Evolutionary conservation across 2,797 vertebrate species (phyloP), one percentile per base, ranked within the genome.

Genomic region (Sciurus carolinensis): DNA sequence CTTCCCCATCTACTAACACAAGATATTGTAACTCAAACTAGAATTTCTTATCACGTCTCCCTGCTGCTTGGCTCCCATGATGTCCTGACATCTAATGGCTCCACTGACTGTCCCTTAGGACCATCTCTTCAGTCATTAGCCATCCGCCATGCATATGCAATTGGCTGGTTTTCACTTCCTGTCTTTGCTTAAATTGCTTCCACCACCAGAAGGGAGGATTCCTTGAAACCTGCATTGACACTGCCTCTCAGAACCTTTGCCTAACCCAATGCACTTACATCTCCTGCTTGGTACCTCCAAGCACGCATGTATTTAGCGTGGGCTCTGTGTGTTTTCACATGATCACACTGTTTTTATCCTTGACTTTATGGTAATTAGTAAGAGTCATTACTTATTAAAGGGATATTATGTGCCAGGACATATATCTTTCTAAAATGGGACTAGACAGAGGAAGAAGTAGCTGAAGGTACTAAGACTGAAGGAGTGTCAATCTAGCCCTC

Each of bases 371-470:
- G 69, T 62, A 81, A 90, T 66, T 62, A 72, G 83, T 62, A 77
- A 91, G 64, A 81, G 72, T 66, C 50, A 54, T 26, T 81, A 54
- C 47, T 93, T 77, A 59, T 18, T 71, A 85, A 95, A 97, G 47
- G 47, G 33, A 26, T 85, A 69, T 18, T 64, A 47, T 72, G 11
- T 73, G 17, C 47, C 47, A 66, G 44, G 36, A 77, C 14, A 54
- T 62, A 39, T 5, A 54, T 50, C 22, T 44, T 89, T 88, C 82
- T 75, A 17, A 47, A 90, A 94, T 62, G 17, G 30, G 26, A 14
- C 66, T 12, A 81, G 30, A 62, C 62, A 97, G 50, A 90, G 47
- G 82, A 54, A 28, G 93, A 87, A 73, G 50, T 76, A 75, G 22
- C 64, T 85, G 39, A 54, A 18, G 86, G 57, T 66, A 95, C 26